Base-by-base conservation (phyloP, 2,113 vertebrate species). In the Festucalex cinctus region DNA sequence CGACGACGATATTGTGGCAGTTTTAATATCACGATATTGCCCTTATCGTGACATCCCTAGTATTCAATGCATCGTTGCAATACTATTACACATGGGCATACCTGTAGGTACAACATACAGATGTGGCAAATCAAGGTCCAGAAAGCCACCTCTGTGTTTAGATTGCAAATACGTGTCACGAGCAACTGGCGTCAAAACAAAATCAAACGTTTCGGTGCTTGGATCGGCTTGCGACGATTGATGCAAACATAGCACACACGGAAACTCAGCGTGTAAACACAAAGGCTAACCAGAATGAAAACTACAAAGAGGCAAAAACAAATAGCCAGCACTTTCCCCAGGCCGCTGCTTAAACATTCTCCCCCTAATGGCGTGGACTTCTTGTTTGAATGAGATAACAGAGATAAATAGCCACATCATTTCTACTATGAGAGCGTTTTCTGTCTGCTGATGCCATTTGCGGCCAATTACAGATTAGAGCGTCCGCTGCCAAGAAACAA, bases 361-460 rank as follows among this genome's bases (percentile, higher is more conserved):
- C 24, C 41, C 41, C 43, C 58, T 63, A 39, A 49, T 59, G 36
- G 35, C 9, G 59, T 43, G 19, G 41, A 37, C 46, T 12, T 32
- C 46, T 49, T 69, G 57, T 70, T 49, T 54, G 35, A 44, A 39
- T 59, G 41, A 62, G 76, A 78, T 66, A 74, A 65, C 43, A 37
- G 48, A 56, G 68, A 68, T 59, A 59, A 76, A 72, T 39, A 49
- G 63, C 62, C 57, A 54, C 44, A 46, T 76, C 39, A 44, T 49
- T 73, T 68, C 35, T 65, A 57, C 53, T 39, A 51, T 59, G 39
- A 37, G 58, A 37, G 41, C 44, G 24, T 35, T 39, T 58, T 58
- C 39, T 46, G 66, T 58, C 17, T 10, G 35, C 19, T 9, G 51
- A 12, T 54, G 51, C 58, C 35, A n/a, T 46, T 43, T 48, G 62